Conservation (phyloP, 2,888 invertebrate species). For the Villa cingulata region DNA sequence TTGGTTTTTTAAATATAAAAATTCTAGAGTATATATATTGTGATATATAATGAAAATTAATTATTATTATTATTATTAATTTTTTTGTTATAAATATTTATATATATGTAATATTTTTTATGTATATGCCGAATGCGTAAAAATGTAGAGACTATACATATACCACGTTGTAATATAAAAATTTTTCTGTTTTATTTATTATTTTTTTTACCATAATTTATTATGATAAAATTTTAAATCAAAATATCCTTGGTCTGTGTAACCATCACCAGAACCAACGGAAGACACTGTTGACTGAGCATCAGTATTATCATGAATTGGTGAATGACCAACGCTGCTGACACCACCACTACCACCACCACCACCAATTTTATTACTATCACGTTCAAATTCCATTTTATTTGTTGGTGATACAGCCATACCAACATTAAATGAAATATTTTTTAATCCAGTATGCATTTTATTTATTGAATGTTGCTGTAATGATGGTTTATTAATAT, state of each 20-base stretch:
- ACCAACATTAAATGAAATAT: constrained; percentile 33
- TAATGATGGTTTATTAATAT: constrained; percentile 23
- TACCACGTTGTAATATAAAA: neutral
- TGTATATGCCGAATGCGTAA: too few relatives aligned
- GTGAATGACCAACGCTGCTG: constrained; percentile 21
- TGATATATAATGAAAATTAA: too few relatives aligned
- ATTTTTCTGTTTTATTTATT: too few relatives aligned
- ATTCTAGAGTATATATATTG: too few relatives aligned
- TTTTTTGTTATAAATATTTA: too few relatives aligned
- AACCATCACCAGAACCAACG: constrained; percentile 34
- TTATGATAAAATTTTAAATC: constrained; percentile 69
- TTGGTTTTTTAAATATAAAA: too few relatives aligned
- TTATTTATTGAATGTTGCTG: constrained; percentile 29
- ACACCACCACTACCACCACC: constrained; percentile 5
- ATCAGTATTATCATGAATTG: constrained; percentile 16
- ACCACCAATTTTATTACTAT: constrained; percentile 23
- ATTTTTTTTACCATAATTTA: constrained; percentile 50
- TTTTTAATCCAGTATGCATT: constrained; percentile 35
- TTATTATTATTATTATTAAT: too few relatives aligned
- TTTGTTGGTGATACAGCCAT: constrained; percentile 32
- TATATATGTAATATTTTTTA: too few relatives aligned
- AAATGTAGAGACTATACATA: neutral
- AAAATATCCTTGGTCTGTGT: constrained; percentile 53
- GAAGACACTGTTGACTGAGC: constrained; percentile 32
- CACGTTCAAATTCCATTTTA: constrained; percentile 31